These are phyloP conservation scores for Acanthurus leucopareius DNA, from an alignment of 2,797 vertebrate species.

Conservation along the genomic window DNA sequence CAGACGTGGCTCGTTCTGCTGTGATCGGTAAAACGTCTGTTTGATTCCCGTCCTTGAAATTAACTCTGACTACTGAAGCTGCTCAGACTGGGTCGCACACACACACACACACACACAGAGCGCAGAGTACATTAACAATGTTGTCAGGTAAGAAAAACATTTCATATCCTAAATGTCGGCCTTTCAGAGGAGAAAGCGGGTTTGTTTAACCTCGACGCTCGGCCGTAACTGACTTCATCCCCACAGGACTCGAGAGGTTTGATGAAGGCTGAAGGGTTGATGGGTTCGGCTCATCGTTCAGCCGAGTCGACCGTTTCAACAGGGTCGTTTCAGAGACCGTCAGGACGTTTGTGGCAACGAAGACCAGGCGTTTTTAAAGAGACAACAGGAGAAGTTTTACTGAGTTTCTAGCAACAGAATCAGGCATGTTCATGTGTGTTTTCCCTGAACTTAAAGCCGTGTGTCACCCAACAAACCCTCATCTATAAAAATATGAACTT, in stretches of 20 bases:
- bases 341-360: background rate
- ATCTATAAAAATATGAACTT: background rate
- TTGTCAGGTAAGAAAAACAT: slow-evolving; percentile 16
- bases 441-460: too few relatives aligned
- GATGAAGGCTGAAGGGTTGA: background rate
- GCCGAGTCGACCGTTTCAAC: too few relatives aligned
- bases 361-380: too few relatives aligned
- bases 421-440: too few relatives aligned
- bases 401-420: too few relatives aligned
- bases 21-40: slow-evolving; percentile 41
- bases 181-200: background rate
- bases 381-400: too few relatives aligned
- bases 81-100: background rate
- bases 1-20: slow-evolving; percentile 43
- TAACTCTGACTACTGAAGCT: slow-evolving; percentile 33
- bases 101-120: slow-evolving; percentile 1
- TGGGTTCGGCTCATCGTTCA: background rate
- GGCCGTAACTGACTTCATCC: slow-evolving; percentile 4
- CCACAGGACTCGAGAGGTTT: background rate
- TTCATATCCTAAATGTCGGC: slow-evolving; percentile 9
- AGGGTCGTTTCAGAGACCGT: too few relatives aligned
- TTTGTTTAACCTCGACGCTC: background rate
- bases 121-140: background rate
- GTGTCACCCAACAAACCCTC: too few relatives aligned
- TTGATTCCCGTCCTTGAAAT: slow-evolving; percentile 39